phyloP scores from a whole-genome alignment of 1,140 invertebrate species.

The Drosophila repletoides region DNA sequence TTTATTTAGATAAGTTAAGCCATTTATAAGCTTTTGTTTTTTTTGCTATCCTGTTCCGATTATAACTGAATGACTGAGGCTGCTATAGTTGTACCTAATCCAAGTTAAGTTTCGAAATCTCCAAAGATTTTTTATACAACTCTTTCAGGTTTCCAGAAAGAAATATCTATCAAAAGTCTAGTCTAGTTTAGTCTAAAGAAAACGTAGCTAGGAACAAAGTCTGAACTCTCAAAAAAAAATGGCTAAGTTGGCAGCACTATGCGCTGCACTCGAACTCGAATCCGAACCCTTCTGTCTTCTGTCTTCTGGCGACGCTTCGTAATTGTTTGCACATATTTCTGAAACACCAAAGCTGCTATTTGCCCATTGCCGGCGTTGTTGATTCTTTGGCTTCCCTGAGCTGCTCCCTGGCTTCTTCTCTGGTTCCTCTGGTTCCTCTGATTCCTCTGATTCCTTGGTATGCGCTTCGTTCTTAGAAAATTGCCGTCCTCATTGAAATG shows the following conservation, averaged over 20 bases:
- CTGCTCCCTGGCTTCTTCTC: conserved; percentile 26
- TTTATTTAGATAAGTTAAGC: too few relatives aligned
- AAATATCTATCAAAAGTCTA: too few relatives aligned
- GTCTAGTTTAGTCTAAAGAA: too few relatives aligned
- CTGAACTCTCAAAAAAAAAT: background rate
- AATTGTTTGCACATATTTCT: conserved; percentile 79
- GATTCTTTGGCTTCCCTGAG: conserved; percentile 2
- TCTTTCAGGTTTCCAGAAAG: too few relatives aligned
- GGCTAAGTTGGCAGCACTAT: background rate
- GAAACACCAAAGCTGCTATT: conserved; percentile 68
- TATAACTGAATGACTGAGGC: too few relatives aligned
- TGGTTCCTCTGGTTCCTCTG: conserved; percentile 12
- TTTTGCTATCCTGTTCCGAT: too few relatives aligned
- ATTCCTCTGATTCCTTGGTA: conserved; percentile 56
- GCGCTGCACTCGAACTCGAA: background rate
- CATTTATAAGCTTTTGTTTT: too few relatives aligned
- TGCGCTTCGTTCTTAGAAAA: conserved; percentile 79
- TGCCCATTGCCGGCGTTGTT: conserved; percentile 45
- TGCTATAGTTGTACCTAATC: too few relatives aligned
- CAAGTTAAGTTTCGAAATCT: too few relatives aligned
- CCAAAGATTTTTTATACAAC: too few relatives aligned
- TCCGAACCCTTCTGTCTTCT: conserved; percentile 1
- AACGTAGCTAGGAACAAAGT: too few relatives aligned
- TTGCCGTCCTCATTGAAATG: conserved; percentile 79
- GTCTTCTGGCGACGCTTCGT: conserved; percentile 29